phyloP scores from a whole-genome alignment of 2,797 vertebrate species.

The Anguilla obscura region DNA sequence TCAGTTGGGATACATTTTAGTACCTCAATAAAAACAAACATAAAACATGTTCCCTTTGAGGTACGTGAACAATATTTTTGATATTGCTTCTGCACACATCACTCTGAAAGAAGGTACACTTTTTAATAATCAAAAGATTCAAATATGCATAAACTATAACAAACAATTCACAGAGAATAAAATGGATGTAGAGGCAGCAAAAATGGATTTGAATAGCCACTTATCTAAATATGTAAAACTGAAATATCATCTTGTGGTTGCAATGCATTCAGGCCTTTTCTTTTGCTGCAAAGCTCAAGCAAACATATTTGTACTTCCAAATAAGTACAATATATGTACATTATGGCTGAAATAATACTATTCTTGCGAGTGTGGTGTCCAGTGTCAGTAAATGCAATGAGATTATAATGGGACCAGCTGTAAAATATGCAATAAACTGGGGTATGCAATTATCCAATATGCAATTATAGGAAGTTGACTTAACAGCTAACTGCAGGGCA shows the following conservation, averaged over 20 bases:
- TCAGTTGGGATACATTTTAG: slow-evolving; percentile 14
- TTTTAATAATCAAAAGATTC: background rate
- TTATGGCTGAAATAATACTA: background rate
- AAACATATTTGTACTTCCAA: background rate
- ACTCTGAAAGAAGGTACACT: background rate
- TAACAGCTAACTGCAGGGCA: slow-evolving; percentile 1
- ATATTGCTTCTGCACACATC: background rate
- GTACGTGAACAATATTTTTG: background rate
- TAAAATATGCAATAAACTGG: slow-evolving; percentile 4
- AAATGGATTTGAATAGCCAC: background rate
- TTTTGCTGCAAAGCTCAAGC: background rate
- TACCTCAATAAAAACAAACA: background rate
- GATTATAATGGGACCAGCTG: slow-evolving; percentile 21
- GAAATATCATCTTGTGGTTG: background rate
- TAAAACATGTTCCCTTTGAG: background rate
- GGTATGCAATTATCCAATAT: slow-evolving; percentile 5
- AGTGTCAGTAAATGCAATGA: background rate
- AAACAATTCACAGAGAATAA: background rate
- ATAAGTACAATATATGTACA: background rate
- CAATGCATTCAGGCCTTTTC: background rate
- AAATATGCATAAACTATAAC: background rate
- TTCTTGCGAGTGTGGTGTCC: background rate
- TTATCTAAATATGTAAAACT: background rate
- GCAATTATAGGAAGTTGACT: background rate
- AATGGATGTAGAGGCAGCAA: background rate